phyloP scores from a whole-genome alignment of 1,140 invertebrate genomes.

The Caerostris darwini region DNA sequence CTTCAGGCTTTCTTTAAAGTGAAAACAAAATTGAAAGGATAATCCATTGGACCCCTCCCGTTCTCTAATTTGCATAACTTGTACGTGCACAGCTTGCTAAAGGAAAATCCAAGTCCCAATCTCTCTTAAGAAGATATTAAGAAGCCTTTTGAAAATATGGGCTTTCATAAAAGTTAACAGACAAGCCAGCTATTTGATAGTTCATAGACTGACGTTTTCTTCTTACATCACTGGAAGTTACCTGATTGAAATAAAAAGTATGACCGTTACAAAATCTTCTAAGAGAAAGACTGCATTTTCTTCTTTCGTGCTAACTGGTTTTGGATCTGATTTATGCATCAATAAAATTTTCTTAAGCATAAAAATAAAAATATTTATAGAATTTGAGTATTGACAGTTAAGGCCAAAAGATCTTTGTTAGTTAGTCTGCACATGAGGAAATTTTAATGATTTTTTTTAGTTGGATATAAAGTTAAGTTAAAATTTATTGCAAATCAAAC shows the following conservation, averaged over 20 bases:
- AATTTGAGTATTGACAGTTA: too few relatives aligned
- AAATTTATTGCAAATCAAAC: too few relatives aligned
- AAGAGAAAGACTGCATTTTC: neutral
- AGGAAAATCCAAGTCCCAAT: neutral
- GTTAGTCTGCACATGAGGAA: too few relatives aligned
- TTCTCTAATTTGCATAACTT: neutral
- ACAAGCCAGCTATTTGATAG: neutral
- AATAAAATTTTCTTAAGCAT: too few relatives aligned
- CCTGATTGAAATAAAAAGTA: neutral
- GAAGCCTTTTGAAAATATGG: neutral
- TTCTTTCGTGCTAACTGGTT: neutral
- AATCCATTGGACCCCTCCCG: neutral
- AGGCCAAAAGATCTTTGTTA: too few relatives aligned
- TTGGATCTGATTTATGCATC: neutral
- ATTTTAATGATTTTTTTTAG: too few relatives aligned
- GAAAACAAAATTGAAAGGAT: conserved; percentile 4
- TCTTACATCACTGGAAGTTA: neutral
- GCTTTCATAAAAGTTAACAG: neutral
- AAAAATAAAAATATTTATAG: too few relatives aligned
- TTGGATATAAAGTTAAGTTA: too few relatives aligned
- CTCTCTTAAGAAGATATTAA: neutral
- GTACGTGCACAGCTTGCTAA: neutral
- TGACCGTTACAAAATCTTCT: neutral
- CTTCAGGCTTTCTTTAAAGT: neutral
- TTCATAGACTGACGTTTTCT: neutral